These are phyloP conservation scores for Caprella mutica DNA, from an alignment of 2,888 invertebrate genomes.

Conservation along the genomic window DNA sequence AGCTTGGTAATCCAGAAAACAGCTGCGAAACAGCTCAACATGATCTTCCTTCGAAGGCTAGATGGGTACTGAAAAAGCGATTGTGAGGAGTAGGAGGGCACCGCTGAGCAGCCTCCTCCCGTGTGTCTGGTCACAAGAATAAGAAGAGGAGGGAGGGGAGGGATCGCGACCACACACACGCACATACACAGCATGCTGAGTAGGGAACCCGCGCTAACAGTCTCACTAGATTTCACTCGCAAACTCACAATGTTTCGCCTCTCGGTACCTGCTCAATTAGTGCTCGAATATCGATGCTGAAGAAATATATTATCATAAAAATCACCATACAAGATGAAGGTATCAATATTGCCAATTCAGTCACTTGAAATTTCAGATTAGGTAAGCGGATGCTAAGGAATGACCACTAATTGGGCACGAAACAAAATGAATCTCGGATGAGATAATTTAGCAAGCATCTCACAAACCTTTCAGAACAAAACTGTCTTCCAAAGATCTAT, in stretches of 20 bases:
- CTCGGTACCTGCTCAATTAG: slow-evolving; percentile 1
- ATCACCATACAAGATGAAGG: no score
- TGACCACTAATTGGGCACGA: no score
- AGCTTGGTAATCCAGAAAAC: not conserved
- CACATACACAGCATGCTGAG: slow-evolving; percentile 10
- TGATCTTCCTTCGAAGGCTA: slow-evolving; percentile 8
- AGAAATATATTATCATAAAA: no score
- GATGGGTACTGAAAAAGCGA: slow-evolving; percentile 11
- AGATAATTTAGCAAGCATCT: no score
- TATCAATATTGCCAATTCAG: no score
- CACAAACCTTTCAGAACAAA: no score
- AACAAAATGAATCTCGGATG: no score
- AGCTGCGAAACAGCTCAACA: slow-evolving; percentile 1
- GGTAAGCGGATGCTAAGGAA: no score
- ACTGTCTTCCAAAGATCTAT: no score
- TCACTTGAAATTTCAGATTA: no score
- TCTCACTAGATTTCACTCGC: slow-evolving; percentile 6
- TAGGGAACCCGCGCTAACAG: slow-evolving; percentile 10
- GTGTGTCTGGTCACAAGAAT: slow-evolving; percentile 9
- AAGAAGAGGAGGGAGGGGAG: slow-evolving; percentile 10
- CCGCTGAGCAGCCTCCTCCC: not conserved
- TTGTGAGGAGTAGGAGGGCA: no score
- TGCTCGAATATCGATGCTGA: no score
- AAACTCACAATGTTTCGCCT: slow-evolving; percentile 6
- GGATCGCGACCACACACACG: slow-evolving; percentile 11